Evolutionary conservation across 2,888 invertebrate species (phyloP), one percentile per base, ranked within the genome.

Genomic region (Lobophora halterata): DNA sequence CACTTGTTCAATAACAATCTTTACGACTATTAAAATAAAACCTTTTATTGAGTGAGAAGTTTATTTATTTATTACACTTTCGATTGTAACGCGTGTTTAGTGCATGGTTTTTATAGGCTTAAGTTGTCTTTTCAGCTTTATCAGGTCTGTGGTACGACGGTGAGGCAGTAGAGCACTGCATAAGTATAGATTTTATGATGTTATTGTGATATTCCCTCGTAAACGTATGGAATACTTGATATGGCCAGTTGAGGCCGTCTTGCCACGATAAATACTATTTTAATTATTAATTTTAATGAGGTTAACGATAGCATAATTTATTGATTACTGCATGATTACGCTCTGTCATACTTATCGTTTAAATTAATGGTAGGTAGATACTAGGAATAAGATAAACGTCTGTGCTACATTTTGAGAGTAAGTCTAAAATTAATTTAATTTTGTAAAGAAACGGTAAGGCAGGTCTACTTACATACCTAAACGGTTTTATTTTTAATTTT

Each of bases 81-180:
- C 71, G 75, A 78, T 71, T 75, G 77, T 73, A 65, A 65, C 58
- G 63, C 62, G 74, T 72, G 82, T 87, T 88, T 88, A 88, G 87
- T 82, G 88, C 86, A 83, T 82, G 85, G 81, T 82, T 87, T 89
- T 88, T 88, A 83, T 83, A 82, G 81, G 85, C 82, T 79, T 79
- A 79, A 86, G 79, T 80, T 83, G 86, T 83, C 87, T 87, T 88
- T 88, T 87, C 87, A 86, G 88, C 85, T 88, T 87, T 87, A 87
- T 87, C 88, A 86, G 86, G 87, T 81, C 78, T 79, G 72, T 69
- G 71, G 83, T 82, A 77, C 77, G 81, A 69, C 79, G 78, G 87
- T 86, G 83, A 75, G 86, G 80, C 80, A 82, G 77, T 85, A 75
- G 85, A 80, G 78, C 85, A 85, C 83, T 83, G 86, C 85, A 86